Evolutionary conservation across 2,113 vertebrate species (phyloP).

Genomic region (Pipa parva): DNA sequence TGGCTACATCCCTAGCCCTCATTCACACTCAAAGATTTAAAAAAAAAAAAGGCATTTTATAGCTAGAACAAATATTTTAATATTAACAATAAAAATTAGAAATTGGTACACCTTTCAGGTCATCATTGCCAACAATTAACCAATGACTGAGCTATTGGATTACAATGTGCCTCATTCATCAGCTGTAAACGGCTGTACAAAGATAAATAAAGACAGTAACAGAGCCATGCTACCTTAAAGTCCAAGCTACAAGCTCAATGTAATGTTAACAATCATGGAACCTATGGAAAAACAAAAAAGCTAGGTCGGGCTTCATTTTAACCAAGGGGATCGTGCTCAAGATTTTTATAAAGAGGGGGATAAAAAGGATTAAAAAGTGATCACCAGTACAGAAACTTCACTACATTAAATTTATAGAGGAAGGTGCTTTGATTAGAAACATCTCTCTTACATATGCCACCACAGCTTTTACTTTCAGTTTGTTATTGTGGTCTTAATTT

Average conservation of each 20-base stretch:
- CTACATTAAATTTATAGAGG: too few species aligned
- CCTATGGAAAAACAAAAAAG: slow-evolving; percentile 53
- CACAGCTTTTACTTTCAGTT: too few species aligned
- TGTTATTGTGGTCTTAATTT: too few species aligned
- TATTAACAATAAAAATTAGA: slow-evolving; percentile 34
- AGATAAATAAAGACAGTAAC: slow-evolving; percentile 76
- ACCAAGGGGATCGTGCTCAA: slow-evolving; percentile 51
- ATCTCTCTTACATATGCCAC: too few species aligned
- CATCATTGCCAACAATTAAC: slow-evolving; percentile 77
- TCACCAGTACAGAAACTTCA: too few species aligned
- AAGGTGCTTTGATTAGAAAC: too few species aligned
- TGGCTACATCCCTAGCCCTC: slow-evolving; percentile 69
- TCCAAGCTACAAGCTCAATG: slow-evolving; percentile 87
- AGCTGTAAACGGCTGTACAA: slow-evolving; percentile 80
- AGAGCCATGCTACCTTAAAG: slow-evolving; percentile 99
- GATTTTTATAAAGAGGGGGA: background rate
- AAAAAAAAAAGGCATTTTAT: slow-evolving; percentile 51
- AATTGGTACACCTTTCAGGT: slow-evolving; percentile 88
- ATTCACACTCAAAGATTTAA: slow-evolving; percentile 61
- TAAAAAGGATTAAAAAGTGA: background rate
- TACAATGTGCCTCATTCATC: slow-evolving; percentile 89
- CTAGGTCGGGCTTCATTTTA: slow-evolving; percentile 59
- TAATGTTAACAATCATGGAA: slow-evolving; percentile 62
- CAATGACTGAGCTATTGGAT: slow-evolving; percentile 84
- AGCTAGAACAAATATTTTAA: slow-evolving; percentile 48